phyloP scores from a whole-genome alignment of 2,113 vertebrate species.

The Cariama cristata region DNA sequence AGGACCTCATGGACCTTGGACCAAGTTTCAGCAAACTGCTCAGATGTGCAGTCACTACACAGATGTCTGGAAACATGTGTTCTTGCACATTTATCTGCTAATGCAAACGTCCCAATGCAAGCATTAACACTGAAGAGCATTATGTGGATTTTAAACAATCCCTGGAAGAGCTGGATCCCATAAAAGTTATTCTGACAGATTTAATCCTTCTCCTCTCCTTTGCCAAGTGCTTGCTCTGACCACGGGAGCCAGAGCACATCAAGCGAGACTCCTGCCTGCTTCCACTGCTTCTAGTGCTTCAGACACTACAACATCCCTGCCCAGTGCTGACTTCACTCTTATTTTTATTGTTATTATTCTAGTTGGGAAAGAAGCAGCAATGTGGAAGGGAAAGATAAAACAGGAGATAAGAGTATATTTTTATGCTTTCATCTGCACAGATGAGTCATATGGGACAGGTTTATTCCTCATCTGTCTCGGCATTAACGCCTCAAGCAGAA shows the following conservation, averaged over 20 bases:
- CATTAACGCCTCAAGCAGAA: neutral
- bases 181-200: constrained; percentile 59
- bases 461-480: neutral
- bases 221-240: constrained; percentile 31
- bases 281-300: constrained; percentile 4
- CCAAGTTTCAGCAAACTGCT: constrained; percentile 4
- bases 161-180: constrained; percentile 45
- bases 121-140: constrained; percentile 41
- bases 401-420: constrained; percentile 22
- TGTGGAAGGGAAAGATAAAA: constrained; percentile 13
- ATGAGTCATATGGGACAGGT: constrained; percentile 4
- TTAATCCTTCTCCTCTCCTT: constrained; percentile 10
- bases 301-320: constrained; percentile 11
- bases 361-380: constrained; percentile 22
- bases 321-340: constrained; percentile 13
- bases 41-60: constrained; percentile 1
- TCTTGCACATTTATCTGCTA: constrained; percentile 47
- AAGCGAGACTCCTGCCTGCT: neutral
- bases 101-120: constrained; percentile 2
- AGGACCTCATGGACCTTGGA: constrained; percentile 63
- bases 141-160: constrained; percentile 59
- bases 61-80: constrained; percentile 38
- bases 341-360: neutral
- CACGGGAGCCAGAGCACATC: neutral
- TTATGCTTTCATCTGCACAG: neutral